These are phyloP conservation scores for Corydoras sp. DNA, from an alignment of 2,113 vertebrate species.

Conservation along the genomic window DNA sequence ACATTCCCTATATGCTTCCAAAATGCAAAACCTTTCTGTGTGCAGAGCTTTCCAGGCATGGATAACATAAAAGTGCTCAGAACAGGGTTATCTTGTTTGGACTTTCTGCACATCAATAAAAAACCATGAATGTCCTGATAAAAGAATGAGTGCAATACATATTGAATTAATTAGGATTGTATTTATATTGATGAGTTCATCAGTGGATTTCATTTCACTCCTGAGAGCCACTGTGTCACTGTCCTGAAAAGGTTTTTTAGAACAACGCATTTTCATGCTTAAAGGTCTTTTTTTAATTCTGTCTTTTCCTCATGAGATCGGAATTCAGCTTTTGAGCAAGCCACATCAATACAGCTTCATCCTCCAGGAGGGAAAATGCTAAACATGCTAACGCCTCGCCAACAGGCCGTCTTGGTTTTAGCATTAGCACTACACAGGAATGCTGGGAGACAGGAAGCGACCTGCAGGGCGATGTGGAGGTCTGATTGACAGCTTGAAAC, in stretches of 20 bases:
- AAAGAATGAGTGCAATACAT: background rate
- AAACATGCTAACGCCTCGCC: conserved; percentile 39
- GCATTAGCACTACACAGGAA: conserved; percentile 46
- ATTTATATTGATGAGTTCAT: background rate
- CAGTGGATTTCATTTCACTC: conserved; percentile 10
- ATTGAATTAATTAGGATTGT: background rate
- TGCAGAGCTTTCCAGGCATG: background rate
- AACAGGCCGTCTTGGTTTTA: conserved; percentile 42
- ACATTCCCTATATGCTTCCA: no score
- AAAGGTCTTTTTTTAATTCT: conserved; percentile 18
- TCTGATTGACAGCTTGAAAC: conserved; percentile 45
- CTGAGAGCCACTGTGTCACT: conserved; percentile 12
- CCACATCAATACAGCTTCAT: conserved; percentile 28
- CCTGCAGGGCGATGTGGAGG: conserved; percentile 41
- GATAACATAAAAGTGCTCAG: background rate
- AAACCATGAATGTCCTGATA: no score
- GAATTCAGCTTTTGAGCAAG: conserved; percentile 29
- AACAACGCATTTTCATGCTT: conserved; percentile 18
- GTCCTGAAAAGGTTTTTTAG: conserved; percentile 19
- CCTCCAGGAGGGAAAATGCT: conserved; percentile 36
- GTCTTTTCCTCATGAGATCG: conserved; percentile 13
- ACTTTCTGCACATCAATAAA: no score
- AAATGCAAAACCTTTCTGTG: no score
- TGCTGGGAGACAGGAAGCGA: conserved; percentile 43
- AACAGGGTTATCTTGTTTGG: conserved; percentile 6